Conservation (phyloP, 2,797 vertebrate species). For the Microchirus variegatus region DNA sequence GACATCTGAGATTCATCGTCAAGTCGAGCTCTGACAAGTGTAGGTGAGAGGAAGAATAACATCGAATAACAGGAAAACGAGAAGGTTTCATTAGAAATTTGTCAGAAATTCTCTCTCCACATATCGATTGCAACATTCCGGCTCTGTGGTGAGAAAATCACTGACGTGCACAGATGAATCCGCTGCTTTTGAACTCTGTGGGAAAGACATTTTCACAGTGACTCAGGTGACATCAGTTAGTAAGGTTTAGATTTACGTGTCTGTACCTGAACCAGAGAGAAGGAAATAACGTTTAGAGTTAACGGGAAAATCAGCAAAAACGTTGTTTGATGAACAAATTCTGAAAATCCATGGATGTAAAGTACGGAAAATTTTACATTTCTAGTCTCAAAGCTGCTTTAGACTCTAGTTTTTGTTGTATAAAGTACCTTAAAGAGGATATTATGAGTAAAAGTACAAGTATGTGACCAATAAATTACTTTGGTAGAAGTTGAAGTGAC, state of each 20-base stretch:
- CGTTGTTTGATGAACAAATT: conserved; percentile 19
- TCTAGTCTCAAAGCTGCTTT: neutral
- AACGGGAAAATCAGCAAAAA: too few relatives aligned
- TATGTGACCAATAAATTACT: too few relatives aligned
- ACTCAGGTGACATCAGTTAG: neutral
- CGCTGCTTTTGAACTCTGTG: conserved; percentile 5
- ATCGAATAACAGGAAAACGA: neutral
- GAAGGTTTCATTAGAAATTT: neutral
- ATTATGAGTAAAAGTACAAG: too few relatives aligned
- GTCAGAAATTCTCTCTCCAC: neutral
- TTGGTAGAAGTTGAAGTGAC: too few relatives aligned
- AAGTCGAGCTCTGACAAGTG: neutral
- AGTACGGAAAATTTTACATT: neutral
- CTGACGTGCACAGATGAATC: neutral
- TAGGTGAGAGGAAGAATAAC: neutral
- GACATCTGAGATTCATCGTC: too few relatives aligned
- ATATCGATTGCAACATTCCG: neutral
- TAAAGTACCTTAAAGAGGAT: too few relatives aligned
- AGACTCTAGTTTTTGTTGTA: too few relatives aligned
- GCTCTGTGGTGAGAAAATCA: neutral
- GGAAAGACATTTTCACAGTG: neutral
- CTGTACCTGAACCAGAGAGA: neutral
- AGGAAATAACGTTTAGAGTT: too few relatives aligned
- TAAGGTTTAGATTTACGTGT: neutral
- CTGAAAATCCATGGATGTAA: neutral